Conservation (phyloP, 2,113 vertebrate species). For the Collichthys lucidus region DNA sequence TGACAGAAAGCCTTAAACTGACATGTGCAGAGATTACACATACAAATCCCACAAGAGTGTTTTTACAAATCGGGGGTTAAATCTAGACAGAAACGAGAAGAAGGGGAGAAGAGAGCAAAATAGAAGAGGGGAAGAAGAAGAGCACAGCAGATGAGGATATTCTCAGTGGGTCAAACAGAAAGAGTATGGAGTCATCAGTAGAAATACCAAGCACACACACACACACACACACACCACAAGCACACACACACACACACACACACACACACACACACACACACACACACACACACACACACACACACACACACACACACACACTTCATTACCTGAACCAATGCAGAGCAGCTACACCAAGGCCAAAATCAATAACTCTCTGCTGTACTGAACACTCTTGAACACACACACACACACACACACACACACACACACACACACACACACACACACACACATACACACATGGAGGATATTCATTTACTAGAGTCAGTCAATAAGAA, state of each 20-base stretch:
- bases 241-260: slow-evolving; percentile 15
- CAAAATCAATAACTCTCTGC: slow-evolving; percentile 67
- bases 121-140: not conserved
- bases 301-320: slow-evolving; percentile 34
- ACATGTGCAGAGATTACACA: too few relatives aligned
- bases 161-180: not conserved
- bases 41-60: too few relatives aligned
- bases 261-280: slow-evolving; percentile 9
- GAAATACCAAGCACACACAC: slow-evolving; percentile 1
- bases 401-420: slow-evolving; percentile 42
- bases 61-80: too few relatives aligned
- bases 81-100: not conserved
- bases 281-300: slow-evolving; percentile 24
- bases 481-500: slow-evolving; percentile 72
- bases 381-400: slow-evolving; percentile 35
- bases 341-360: slow-evolving; percentile 58
- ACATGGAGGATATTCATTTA: slow-evolving; percentile 64
- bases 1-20: too few relatives aligned
- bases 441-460: slow-evolving; percentile 17
- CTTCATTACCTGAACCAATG: slow-evolving; percentile 70
- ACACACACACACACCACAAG: slow-evolving; percentile 13
- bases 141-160: slow-evolving; percentile 14
- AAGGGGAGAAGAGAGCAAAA: not conserved
- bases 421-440: slow-evolving; percentile 39
- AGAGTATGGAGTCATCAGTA: slow-evolving; percentile 30